Base-by-base conservation (phyloP, 2,888 invertebrate genomes). In the Petrophora chlorosata region DNA sequence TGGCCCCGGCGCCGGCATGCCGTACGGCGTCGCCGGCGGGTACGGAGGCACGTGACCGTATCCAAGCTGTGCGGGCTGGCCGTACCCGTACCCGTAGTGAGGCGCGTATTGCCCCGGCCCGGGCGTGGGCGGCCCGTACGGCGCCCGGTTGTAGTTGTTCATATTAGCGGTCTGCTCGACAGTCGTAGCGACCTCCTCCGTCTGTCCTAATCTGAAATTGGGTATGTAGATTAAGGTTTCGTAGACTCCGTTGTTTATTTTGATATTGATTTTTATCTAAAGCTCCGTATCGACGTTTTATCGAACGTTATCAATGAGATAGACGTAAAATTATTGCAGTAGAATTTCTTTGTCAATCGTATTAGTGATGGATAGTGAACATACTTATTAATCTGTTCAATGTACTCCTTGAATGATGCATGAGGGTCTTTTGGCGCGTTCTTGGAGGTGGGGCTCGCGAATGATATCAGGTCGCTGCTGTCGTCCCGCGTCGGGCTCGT, bases 381-480 rank as follows among this genome's bases (percentile, higher is more conserved):
- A 55, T 63, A 79, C 74, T 78, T 80, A 63, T 73, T 72, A 47
- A 76, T 75, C 54, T 79, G 74, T 36, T 78, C 77, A 53, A 93
- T 92, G 61, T 93, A 90, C 56, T 93, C 92, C 56, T 93, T 93
- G 62, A 93, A 89, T 39, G 91, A 90, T 5, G 88, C 85, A 74
- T 91, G 91, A 0, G 88, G 71, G 58, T 87, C 80, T 65, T 91
- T 79, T 46, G 91, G 79, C 12, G 84, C 78, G 56, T 91, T 78
- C 60, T 88, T 89, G 52, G 76, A 81, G 3, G 92, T 92, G 12
- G 94, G 94, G 75, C 94, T 94, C 12, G 93, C 81, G 71, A 95
- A 95, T 8, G 94, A 94, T 63, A 95, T 95, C 55, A 95, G 82
- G 83, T 95, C 95, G 49, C 91, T 92, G 61, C 71, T 80, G 2